phyloP scores from a whole-genome alignment of 2,888 invertebrate species.

The Griposia aprilina region DNA sequence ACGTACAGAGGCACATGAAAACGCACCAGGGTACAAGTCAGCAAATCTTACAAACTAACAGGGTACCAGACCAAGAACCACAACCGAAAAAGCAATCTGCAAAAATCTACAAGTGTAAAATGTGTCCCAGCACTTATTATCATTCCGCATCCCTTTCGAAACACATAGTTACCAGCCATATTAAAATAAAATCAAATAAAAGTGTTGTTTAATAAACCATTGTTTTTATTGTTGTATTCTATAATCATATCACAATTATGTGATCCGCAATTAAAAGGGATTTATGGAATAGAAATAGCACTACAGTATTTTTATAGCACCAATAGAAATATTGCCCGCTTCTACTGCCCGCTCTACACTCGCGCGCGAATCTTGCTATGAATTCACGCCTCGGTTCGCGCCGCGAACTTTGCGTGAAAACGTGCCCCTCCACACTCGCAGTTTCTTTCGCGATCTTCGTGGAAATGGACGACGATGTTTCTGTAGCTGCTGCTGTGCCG shows the following conservation, averaged over 20 bases:
- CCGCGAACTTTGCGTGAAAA: too few relatives aligned
- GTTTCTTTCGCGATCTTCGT: too few relatives aligned
- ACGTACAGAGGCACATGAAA: constrained; percentile 77
- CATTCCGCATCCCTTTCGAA: constrained; percentile 82
- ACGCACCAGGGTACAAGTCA: constrained; percentile 71
- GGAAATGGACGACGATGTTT: too few relatives aligned
- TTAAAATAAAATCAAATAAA: constrained; percentile 73
- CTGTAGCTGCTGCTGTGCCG: too few relatives aligned
- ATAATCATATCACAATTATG: constrained; percentile 36
- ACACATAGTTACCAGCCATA: constrained; percentile 84
- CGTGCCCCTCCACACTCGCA: too few relatives aligned
- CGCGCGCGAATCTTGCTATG: too few relatives aligned
- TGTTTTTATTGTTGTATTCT: constrained; percentile 42
- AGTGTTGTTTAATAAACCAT: constrained; percentile 13
- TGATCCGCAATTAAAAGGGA: constrained; percentile 16
- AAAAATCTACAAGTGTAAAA: constrained; percentile 80
- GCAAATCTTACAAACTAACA: constrained; percentile 41
- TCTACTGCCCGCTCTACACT: too few relatives aligned
- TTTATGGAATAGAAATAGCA: constrained; percentile 12
- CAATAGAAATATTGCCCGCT: background rate
- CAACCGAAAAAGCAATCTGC: constrained; percentile 39
- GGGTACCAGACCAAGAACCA: constrained; percentile 46
- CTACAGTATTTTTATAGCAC: background rate
- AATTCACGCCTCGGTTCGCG: too few relatives aligned
- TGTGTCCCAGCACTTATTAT: constrained; percentile 82